Conservation (phyloP, 2,797 vertebrate species). For the Sebastes itinus region DNA sequence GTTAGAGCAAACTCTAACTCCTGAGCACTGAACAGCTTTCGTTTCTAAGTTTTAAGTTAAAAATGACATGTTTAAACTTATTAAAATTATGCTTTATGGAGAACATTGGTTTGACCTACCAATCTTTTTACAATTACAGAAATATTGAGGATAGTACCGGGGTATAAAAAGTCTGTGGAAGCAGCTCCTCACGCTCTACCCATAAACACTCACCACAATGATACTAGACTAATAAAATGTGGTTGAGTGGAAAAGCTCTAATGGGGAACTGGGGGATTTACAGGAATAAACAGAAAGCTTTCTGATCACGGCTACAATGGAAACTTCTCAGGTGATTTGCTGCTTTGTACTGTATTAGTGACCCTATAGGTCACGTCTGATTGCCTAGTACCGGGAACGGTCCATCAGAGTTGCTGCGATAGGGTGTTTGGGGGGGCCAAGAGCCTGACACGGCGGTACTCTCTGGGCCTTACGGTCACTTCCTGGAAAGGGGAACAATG, state of each 20-base stretch:
- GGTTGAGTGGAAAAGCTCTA: constrained; percentile 55
- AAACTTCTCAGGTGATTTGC: constrained; percentile 64
- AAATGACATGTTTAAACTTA: neutral
- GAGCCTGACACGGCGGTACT: constrained; percentile 37
- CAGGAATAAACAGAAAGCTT: constrained; percentile 56
- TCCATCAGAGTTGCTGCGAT: constrained; percentile 30
- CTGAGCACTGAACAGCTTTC: constrained; percentile 5
- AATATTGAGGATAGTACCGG: neutral
- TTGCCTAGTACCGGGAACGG: constrained; percentile 43
- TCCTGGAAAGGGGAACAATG: constrained; percentile 76
- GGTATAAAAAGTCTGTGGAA: constrained; percentile 36
- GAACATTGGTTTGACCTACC: neutral
- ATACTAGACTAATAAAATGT: constrained; percentile 60
- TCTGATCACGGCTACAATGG: constrained; percentile 53
- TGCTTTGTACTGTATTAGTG: constrained; percentile 30
- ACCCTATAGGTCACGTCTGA: constrained; percentile 51
- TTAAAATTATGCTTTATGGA: neutral
- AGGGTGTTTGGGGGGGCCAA: constrained; percentile 14
- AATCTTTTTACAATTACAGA: constrained; percentile 1
- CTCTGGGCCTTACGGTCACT: constrained; percentile 45
- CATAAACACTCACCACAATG: constrained; percentile 52
- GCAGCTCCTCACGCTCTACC: constrained; percentile 32
- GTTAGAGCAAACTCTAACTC: constrained; percentile 15
- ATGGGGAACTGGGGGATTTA: constrained; percentile 47
- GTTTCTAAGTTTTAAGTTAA: neutral